These are phyloP conservation scores for Aix galericulata DNA, from an alignment of 2,113 vertebrate genomes.

Conservation along the genomic window DNA sequence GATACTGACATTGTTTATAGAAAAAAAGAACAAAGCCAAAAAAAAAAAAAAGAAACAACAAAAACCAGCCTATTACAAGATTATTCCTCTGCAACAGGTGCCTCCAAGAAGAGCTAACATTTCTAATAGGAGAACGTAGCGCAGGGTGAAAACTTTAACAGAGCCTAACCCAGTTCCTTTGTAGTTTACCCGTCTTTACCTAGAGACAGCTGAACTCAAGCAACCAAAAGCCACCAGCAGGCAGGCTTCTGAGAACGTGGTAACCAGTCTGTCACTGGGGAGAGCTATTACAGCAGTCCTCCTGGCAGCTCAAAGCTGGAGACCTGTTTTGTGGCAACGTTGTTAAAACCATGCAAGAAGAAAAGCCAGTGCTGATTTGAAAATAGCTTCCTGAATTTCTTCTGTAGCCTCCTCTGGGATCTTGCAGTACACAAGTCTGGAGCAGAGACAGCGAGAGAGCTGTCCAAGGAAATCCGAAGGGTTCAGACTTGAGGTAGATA, in stretches of 20 bases:
- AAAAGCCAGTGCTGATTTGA: not conserved
- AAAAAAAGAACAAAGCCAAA: not conserved
- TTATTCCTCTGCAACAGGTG: not conserved
- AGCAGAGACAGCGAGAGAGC: not conserved
- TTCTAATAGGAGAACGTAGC: not conserved
- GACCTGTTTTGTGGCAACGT: not conserved
- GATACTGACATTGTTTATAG: not conserved
- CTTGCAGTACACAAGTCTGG: not conserved
- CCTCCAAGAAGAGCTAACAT: not conserved
- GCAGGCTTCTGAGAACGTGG: not conserved
- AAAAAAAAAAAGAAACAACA: not conserved
- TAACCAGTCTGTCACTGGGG: not conserved
- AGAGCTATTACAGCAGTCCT: not conserved
- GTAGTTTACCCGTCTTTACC: not conserved
- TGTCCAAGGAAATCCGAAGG: not conserved
- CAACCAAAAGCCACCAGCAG: not conserved
- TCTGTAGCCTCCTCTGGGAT: not conserved
- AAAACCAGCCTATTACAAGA: accelerated
- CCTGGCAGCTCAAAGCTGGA: not conserved
- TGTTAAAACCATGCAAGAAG: not conserved
- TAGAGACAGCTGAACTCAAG: not conserved
- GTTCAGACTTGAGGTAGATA: not conserved
- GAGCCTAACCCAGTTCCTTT: not conserved
- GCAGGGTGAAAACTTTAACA: accelerated
- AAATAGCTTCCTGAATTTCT: not conserved